Conservation (phyloP, 2,113 vertebrate genomes). For the Campylorhamphus procurvoides region DNA sequence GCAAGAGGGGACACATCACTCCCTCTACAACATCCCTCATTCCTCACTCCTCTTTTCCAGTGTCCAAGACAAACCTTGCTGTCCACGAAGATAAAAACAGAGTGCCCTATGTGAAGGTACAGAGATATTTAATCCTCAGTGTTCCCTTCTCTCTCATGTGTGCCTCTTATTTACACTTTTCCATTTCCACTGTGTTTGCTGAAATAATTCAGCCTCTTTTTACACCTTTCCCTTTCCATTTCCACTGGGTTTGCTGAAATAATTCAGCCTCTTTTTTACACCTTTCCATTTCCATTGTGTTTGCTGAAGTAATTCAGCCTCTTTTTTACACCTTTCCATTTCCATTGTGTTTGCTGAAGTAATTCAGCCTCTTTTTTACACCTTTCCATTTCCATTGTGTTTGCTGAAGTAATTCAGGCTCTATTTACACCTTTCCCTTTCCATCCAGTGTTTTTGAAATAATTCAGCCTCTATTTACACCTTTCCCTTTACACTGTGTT, state of each 20-base stretch:
- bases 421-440: no score
- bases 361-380: no score
- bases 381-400: not conserved
- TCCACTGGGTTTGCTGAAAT: not conserved
- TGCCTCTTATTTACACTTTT: no score
- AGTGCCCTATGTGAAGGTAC: conserved; percentile 89
- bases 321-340: no score
- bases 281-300: not conserved
- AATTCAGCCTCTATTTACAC: no score
- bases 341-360: no score
- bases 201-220: no score
- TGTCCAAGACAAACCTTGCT: conserved; percentile 88
- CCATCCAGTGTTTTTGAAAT: no score
- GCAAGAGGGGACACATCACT: not conserved
- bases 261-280: not conserved
- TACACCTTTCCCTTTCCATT: not conserved
- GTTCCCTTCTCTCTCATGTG: not conserved
- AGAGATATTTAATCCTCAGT: not conserved
- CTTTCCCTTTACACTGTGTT: not conserved
- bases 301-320: no score
- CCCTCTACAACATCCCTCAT: not conserved
- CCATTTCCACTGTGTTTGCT: no score
- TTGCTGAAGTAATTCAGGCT: no score
- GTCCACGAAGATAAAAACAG: conserved; percentile 91
- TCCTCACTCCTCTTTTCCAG: conserved; percentile 53